Base-by-base conservation (phyloP, 2,113 vertebrate species). In the Desmodus rotundus region DNA sequence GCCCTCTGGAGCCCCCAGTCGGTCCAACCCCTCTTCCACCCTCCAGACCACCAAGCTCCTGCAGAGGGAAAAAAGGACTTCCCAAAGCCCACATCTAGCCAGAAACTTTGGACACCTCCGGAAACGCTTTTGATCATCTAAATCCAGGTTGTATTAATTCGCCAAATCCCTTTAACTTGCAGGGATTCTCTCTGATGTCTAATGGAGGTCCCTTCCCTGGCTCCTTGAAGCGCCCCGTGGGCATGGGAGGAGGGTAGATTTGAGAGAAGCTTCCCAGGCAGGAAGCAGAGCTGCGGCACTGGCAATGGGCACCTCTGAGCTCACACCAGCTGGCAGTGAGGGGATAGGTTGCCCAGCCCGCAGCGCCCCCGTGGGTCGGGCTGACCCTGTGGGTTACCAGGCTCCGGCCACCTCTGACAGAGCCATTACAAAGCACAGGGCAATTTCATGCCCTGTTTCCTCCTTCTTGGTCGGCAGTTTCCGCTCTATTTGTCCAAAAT, bases 401-500 rank as follows among this genome's bases (percentile, higher is more conserved):
- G 67, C 73, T 24, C 14, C 16, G n/a, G 52, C 94, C 16, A 5
- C 52, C 41, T 85, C 84, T 85, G 80, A 94, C 73, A 0, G 61
- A 96, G 86, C 96, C 83, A 80, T 98, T 91, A 85, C 19, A 36
- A 93, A 97, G 89, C 87, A 73, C 74, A 78, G 84, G 87, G 97
- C 95, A 24, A 22, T 98, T 98, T 98, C 97, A 93, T 97, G 97
- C 92, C 94, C 94, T 97, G 95, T 93, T 98, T 98, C 95, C 89
- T 81, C 58, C 93, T 95, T 93, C 93, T 94, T 94, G 97, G 86
- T 84, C 95, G 94, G 80, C 45, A 76, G 97, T 97, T 98, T 98
- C 98, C 98, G 97, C 97, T 98, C 97, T 98, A 92, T 98, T 98
- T 98, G 96, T 95, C 97, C 98, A 98, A 97, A 98, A 92, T 8